Base-by-base conservation (phyloP, 1,140 invertebrate species). In the Tyrophagus putrescentiae region DNA sequence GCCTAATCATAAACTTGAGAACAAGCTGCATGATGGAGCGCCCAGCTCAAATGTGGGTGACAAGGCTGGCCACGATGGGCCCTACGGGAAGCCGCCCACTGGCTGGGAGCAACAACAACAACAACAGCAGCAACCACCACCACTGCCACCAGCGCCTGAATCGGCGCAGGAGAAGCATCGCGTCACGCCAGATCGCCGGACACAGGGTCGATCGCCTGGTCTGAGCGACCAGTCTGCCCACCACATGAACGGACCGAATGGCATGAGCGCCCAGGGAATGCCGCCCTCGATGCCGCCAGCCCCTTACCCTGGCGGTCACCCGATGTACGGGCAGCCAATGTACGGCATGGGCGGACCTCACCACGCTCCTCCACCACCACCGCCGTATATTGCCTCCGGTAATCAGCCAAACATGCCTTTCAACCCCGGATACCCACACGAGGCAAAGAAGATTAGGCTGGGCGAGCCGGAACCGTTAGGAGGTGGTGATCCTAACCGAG, bases 1-100 rank as follows among this genome's bases (percentile, higher is more conserved):
- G 7, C 7, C 45, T 25, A 48, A 29, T 48, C n/a, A n/a, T n/a
- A n/a, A n/a, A n/a, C n/a, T 48, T 25, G 45, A 48, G 7, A n/a
- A n/a, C 44, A 53, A 53, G 5, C 23, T 31, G 16, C n/a, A n/a
- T n/a, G 7, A 53, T 6, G 7, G 23, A 32, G 7, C 34, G 7
- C 45, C 21, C 18, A 48, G 28, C 50, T 53, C 50, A 53, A 53
- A 53, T 53, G 34, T 53, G 29, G 50, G 50, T 25, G 7, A 7
- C 34, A 53, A 53, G 34, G n/a, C n/a, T n/a, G 21, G 45, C 7
- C 45, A 48, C 31, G 45, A 48, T 9, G 45, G 7, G 7, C 45
- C 45, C 9, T 48, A 48, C 45, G 31, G 45, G 45, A 29, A 48
- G 7, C 7, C 7, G 45, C 45, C 7, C 13, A 13, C 45, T 7